Percentiles rank a stretch among this genome's conserved stretches.
These are phyloP conservation scores for Mystacides longicornis DNA, from an alignment of 2,888 invertebrate genomes.

Conservation along the genomic window DNA sequence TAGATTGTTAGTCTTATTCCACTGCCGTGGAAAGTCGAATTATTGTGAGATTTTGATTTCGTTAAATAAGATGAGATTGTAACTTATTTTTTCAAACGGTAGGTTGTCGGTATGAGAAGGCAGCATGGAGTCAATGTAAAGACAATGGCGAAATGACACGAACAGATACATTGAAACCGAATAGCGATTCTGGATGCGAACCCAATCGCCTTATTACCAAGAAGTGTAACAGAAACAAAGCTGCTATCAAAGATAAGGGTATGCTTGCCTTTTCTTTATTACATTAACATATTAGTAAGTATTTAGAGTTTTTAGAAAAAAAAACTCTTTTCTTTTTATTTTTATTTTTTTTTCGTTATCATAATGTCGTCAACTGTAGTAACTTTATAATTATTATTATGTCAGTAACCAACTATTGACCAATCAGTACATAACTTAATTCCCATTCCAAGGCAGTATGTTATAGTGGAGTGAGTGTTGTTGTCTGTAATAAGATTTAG, in stretches of 20 bases:
- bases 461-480: too few relatives aligned
- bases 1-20: too few relatives aligned
- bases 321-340: neutral
- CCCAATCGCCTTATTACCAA: constrained; percentile 75
- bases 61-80: too few relatives aligned
- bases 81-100: too few relatives aligned
- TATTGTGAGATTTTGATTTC: too few relatives aligned
- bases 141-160: constrained; percentile 75
- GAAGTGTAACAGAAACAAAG: constrained; percentile 75
- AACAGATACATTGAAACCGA: constrained; percentile 72
- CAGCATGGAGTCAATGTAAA: constrained; percentile 78
- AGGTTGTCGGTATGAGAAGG: constrained; percentile 88
- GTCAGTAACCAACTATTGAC: too few relatives aligned
- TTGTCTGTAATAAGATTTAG: too few relatives aligned
- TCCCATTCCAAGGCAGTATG: too few relatives aligned
- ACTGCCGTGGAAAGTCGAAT: too few relatives aligned
- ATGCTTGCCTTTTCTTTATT: constrained; percentile 13
- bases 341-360: neutral
- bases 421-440: too few relatives aligned
- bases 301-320: neutral
- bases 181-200: constrained; percentile 75
- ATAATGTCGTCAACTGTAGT: neutral
- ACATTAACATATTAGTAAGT: neutral
- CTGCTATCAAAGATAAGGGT: constrained; percentile 56
- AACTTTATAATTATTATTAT: neutral